Base-by-base conservation (phyloP, 2,888 invertebrate species). In the Idaea straminata region DNA sequence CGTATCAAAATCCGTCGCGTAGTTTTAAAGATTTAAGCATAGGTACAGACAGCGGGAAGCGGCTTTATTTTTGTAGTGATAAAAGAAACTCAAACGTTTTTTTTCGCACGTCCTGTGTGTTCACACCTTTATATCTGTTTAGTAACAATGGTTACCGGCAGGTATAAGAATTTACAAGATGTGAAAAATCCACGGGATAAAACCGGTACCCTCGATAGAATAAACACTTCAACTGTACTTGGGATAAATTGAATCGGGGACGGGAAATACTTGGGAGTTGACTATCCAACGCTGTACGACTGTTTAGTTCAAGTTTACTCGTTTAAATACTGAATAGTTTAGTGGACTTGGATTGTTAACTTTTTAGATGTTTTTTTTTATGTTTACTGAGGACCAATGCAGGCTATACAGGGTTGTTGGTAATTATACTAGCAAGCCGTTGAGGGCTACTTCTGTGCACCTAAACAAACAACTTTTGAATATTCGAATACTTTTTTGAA, bases 181-280 rank as follows among this genome's bases (percentile, higher is more conserved):
- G 73, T 76, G 76, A 75, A 78, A 79, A 77, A 78, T 74, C 68
- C 64, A 73, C 65, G 62, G 73, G 64, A 69, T 70, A 70, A 75
- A 71, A 72, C 74, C 76, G 63, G 25, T 47, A 47, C 70, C 72
- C 77, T 74, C 74, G 74, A 74, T 67, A 74, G 77, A 78, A 79
- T 81, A 80, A 82, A 82, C 81, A 81, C 74, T 78, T 69, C 68
- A 71, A 77, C 69, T 74, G 80, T 82, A 77, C 84, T 86, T 77
- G 74, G 81, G 77, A 80, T 82, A 84, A 82, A 86, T 87, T 86
- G 85, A 79, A 84, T 83, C 74, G 72, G 80, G 80, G 77, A 80
- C 74, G 79, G 77, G 77, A 83, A 81, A 79, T 78, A 80, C 79
- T 77, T 74, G 76, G 75, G 73, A 72, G 77, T 74, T 64, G 68